Conservation (phyloP, 2,113 vertebrate species). For the Thalassoma bifasciatum region DNA sequence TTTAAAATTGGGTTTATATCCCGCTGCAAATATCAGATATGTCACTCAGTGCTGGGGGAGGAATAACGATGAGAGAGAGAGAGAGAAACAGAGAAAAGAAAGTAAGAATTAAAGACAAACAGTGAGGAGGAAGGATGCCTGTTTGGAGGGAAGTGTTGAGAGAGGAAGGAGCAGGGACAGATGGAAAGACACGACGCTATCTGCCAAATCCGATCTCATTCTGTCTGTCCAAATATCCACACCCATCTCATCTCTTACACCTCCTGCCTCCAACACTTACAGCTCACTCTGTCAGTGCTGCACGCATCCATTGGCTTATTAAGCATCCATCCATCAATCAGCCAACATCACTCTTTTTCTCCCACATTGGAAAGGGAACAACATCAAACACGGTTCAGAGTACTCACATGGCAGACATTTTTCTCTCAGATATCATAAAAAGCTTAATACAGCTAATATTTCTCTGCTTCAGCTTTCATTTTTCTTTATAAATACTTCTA, state of each 20-base stretch:
- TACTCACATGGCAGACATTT: not conserved
- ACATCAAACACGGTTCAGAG: not conserved
- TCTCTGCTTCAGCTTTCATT: too few relatives aligned
- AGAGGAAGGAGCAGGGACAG: conserved; percentile 59
- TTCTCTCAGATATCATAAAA: not conserved
- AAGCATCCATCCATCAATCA: conserved; percentile 20
- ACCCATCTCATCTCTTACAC: conserved; percentile 50
- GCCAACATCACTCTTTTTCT: not conserved
- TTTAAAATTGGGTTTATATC: conserved; percentile 60
- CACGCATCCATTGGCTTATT: conserved; percentile 28
- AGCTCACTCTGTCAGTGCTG: conserved; percentile 40
- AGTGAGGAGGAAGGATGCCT: conserved; percentile 42
- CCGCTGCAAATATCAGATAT: conserved; percentile 60
- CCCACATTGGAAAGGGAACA: not conserved
- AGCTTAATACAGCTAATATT: not conserved
- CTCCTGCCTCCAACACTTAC: conserved; percentile 37
- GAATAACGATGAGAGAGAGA: conserved; percentile 5
- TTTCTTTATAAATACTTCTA: not conserved
- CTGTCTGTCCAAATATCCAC: conserved; percentile 60
- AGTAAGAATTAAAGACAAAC: conserved; percentile 38
- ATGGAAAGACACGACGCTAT: conserved; percentile 61
- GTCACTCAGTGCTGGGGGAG: conserved; percentile 54
- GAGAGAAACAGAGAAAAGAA: not conserved
- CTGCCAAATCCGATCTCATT: conserved; percentile 62
- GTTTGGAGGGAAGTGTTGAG: conserved; percentile 42